phyloP scores from a whole-genome alignment of 2,113 vertebrate species.

The Gadus chalcogrammus region DNA sequence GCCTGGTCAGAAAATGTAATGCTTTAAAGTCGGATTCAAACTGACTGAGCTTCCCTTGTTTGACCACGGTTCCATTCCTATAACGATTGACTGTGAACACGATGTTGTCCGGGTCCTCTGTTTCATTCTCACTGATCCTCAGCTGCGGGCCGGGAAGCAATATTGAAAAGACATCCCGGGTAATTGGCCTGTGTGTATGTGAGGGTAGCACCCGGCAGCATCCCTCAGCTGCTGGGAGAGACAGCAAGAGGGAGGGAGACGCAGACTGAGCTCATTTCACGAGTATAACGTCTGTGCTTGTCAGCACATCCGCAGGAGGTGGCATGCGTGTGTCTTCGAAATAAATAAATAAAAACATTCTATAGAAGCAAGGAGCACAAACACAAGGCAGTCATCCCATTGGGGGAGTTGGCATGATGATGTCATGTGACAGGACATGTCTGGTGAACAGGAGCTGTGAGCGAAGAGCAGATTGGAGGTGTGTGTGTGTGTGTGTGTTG shows the following conservation, averaged over 20 bases:
- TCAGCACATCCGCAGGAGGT: background rate
- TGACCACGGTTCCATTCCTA: too few relatives aligned
- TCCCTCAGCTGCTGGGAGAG: background rate
- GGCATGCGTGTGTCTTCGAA: too few relatives aligned
- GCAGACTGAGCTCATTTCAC: background rate
- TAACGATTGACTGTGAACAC: too few relatives aligned
- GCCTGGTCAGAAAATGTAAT: too few relatives aligned
- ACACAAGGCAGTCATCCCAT: background rate
- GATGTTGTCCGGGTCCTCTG: too few relatives aligned
- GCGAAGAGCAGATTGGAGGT: background rate
- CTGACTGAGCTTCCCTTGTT: too few relatives aligned
- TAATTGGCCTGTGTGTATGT: background rate
- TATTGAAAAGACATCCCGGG: background rate
- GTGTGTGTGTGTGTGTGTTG: too few relatives aligned
- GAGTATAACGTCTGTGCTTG: background rate
- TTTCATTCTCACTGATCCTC: too few relatives aligned
- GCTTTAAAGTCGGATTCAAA: too few relatives aligned
- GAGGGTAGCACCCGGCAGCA: background rate
- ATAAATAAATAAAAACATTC: too few relatives aligned
- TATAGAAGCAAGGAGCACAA: background rate
- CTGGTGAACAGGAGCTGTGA: background rate
- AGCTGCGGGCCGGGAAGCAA: background rate
- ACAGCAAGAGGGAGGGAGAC: too few relatives aligned
- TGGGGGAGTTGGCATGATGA: background rate
- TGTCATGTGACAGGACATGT: background rate